phyloP scores from a whole-genome alignment of 2,113 vertebrate species.

The Corythornis madagascariensis region DNA sequence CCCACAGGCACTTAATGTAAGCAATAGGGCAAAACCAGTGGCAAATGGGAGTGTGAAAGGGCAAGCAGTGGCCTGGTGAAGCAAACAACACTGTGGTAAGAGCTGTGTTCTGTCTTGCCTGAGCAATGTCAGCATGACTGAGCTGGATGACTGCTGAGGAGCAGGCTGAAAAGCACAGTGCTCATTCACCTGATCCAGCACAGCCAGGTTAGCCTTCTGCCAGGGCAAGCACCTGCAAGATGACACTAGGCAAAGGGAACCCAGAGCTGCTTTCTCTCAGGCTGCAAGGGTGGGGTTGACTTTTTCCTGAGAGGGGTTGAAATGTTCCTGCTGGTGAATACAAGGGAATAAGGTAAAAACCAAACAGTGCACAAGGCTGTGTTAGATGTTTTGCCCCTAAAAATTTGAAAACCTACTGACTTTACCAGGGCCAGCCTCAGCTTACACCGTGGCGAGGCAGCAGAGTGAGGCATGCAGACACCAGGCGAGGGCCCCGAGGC shows the following conservation, averaged over 20 bases:
- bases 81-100: not conserved
- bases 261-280: rapidly evolving
- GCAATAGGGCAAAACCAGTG: not conserved
- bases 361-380: rapidly evolving
- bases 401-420: not conserved
- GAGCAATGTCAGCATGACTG: not conserved
- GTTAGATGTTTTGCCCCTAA: not conserved
- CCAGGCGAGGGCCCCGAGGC: not conserved
- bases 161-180: not conserved
- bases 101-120: not conserved
- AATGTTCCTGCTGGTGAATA: not conserved
- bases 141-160: not conserved
- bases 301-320: not conserved
- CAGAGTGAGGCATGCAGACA: not conserved
- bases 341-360: not conserved
- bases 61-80: not conserved
- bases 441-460: not conserved
- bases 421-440: not conserved
- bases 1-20: not conserved
- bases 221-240: not conserved
- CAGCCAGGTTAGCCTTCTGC: not conserved
- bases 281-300: not conserved
- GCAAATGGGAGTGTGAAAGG: not conserved
- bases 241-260: not conserved
- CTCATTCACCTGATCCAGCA: rapidly evolving